These are phyloP conservation scores for Theodoxus fluviatilis DNA, from an alignment of 2,888 invertebrate species.

Conservation along the genomic window DNA sequence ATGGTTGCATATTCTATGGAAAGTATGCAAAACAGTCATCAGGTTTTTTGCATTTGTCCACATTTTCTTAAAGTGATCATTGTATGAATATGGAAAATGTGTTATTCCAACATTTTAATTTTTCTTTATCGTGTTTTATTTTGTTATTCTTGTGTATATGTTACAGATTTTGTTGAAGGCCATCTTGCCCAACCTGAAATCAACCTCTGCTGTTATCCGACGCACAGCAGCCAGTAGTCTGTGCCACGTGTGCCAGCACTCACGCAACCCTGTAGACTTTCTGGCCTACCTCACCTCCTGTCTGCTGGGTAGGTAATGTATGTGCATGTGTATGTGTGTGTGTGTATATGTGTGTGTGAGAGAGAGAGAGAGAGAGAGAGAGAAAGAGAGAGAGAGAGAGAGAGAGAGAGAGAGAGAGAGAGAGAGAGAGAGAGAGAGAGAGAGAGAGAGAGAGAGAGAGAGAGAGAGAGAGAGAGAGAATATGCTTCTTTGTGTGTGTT, in stretches of 20 bases:
- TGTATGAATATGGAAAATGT: background rate
- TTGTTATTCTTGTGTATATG: slow-evolving; percentile 12
- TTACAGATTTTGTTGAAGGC: slow-evolving; percentile 74
- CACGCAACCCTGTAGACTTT: slow-evolving; percentile 76
- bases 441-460: no score
- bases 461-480: no score
- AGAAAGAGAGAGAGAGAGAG: no score
- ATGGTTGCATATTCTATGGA: no score
- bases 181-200: slow-evolving; percentile 74
- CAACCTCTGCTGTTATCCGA: slow-evolving; percentile 77
- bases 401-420: no score
- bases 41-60: no score
- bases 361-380: no score
- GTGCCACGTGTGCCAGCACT: slow-evolving; percentile 80
- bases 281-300: slow-evolving; percentile 74
- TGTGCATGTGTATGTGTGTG: background rate
- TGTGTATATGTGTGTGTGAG: background rate
- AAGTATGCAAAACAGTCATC: no score
- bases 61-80: no score
- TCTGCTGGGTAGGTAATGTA: slow-evolving; percentile 68
- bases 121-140: no score
- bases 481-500: no score
- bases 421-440: no score
- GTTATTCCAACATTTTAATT: background rate
- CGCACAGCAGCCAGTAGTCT: slow-evolving; percentile 84